Evolutionary conservation across 2,888 invertebrate species (phyloP).

Genomic region (Lasioglossum lativentre): DNA sequence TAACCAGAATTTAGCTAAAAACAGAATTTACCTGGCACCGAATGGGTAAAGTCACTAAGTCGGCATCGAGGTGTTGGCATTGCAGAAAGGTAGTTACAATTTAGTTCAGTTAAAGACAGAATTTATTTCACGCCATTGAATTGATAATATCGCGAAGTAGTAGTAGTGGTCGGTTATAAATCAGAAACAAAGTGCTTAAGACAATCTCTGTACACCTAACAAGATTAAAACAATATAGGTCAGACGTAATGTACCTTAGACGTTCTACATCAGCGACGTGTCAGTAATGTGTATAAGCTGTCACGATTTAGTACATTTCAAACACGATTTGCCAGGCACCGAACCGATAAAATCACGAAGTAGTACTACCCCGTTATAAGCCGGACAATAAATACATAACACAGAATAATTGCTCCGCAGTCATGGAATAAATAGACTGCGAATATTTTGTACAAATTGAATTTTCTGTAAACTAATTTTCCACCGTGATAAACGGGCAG

Average conservation of each 20-base stretch:
- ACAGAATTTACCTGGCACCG: background rate
- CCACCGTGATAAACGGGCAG: background rate
- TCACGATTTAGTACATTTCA: background rate
- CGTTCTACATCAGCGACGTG: background rate
- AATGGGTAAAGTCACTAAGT: too few relatives aligned
- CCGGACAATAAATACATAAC: background rate
- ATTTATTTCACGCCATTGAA: background rate
- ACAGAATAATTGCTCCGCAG: background rate
- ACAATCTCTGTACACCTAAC: background rate
- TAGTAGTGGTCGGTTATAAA: background rate
- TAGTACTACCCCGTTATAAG: background rate
- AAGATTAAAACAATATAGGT: background rate
- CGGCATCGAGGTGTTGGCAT: too few relatives aligned
- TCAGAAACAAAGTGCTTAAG: background rate
- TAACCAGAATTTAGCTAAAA: background rate
- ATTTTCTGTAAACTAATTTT: conserved; percentile 33
- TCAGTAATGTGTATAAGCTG: background rate
- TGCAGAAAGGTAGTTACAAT: too few relatives aligned
- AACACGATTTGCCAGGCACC: background rate
- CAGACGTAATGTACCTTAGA: background rate
- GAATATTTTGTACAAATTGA: conserved; percentile 23
- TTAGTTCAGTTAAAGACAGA: too few relatives aligned
- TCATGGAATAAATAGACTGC: background rate
- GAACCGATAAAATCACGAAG: background rate
- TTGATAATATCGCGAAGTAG: background rate